Base-by-base conservation (phyloP, 2,113 vertebrate genomes). In the Dasyprocta punctata region DNA sequence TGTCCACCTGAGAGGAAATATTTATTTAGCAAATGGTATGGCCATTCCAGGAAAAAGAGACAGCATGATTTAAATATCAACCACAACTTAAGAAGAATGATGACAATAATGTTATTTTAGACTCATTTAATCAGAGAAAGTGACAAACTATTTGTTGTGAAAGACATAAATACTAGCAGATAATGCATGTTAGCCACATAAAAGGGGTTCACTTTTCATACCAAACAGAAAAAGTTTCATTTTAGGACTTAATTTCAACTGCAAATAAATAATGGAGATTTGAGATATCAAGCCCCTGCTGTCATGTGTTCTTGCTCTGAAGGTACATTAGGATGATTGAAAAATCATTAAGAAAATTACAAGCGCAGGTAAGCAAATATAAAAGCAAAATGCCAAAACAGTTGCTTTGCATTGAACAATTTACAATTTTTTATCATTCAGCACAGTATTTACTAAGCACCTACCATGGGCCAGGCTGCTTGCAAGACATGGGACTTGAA, bases 101-200 rank as follows among this genome's bases (percentile, higher is more conserved):
- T 97, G 94, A 98, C 95, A 96, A 47, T 97, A 94, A 47, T 97
- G 95, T 96, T 98, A 97, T 97, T 98, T 98, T 97, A 90, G 95
- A 89, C 28, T 0, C 73, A 81, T 96, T 98, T 98, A 98, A 98
- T 98, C 98, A 98, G 94, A 77, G 90, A 95, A 97, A 96, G 88
- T 97, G 98, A 98, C 97, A 98, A 98, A 98, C 95, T 97, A 84
- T 98, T 98, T 98, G 97, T 98, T 98, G 81, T 84, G 96, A 98
- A 97, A 94, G 89, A 94, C 92, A 98, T 96, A 98, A 98, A 98
- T 98, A 97, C 82, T 98, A 87, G 88, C 93, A 96, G 92, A 97
- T 98, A 98, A 96, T 88, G 98, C 97, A 98, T 98, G 97, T 95
- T 91, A 60, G 41, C 87, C 95, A 92, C 91, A 98, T 97, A 97